Evolutionary conservation across 2,113 vertebrate genomes (phyloP), one percentile per base, ranked within the genome.

Genomic region (Struthidea cinerea): DNA sequence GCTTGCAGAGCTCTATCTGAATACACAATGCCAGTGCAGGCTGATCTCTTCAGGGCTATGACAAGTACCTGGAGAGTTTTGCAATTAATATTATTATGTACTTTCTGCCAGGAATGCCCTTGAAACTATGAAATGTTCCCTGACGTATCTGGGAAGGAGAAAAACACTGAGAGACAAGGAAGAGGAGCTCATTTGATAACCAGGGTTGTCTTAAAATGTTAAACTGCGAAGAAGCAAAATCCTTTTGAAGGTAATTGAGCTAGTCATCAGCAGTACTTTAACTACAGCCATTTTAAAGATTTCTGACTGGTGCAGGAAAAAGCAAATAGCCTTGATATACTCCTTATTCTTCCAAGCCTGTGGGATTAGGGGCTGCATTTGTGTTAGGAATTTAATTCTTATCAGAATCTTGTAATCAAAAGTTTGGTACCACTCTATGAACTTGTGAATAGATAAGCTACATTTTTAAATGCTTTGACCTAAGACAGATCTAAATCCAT

Each of bases 81-180:
- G 35, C 63, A 97, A 97, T 97, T 97, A 97, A 93, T 97, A 93
- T 95, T 97, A 97, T 95, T 94, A 94, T 84, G 84, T n/a, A 74
- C 61, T 87, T 97, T 95, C 50, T 95, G 47, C 63, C 79, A 95
- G 76, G 85, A 97, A 96, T 97, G 78, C 24, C 76, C 74, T 91
- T 90, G 79, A 96, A 97, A 96, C 32, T 49, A 47, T 44, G 35
- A 91, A 89, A 95, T 90, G 68, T 57, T 94, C 47, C 78, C 73
- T 77, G 50, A 90, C 71, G 32, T 21, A 86, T 68, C 52, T 90
- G 69, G 33, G 86, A 97, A 83, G 32, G 24, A 91, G 22, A 50
- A 76, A 49, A 87, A 53, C 18, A 32, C 6, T 26, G 7, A 19
- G 50, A 16, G 75, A 75, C 30, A 79, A 90, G 27, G 33, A 93